phyloP scores from a whole-genome alignment of 2,113 vertebrate genomes.

The Junco hyemalis region DNA sequence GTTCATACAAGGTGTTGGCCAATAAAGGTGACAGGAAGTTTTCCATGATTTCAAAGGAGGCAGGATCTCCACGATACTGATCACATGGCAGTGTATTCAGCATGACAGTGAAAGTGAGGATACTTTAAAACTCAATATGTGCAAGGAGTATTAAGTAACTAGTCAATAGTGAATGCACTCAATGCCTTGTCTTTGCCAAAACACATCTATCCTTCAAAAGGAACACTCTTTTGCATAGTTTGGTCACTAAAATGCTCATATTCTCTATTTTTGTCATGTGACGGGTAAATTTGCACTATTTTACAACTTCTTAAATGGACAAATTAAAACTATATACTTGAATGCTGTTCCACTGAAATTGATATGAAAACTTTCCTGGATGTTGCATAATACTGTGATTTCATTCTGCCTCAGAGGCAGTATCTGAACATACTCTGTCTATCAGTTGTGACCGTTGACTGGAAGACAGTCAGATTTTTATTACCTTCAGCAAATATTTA shows the following conservation, averaged over 20 bases:
- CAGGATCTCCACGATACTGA: not conserved
- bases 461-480: not conserved
- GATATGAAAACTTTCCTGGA: not conserved
- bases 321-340: not conserved
- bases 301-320: not conserved
- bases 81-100: not conserved
- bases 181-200: not conserved
- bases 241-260: not conserved
- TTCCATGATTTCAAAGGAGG: not conserved
- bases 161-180: not conserved
- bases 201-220: not conserved
- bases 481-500: not conserved
- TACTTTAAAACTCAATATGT: not conserved
- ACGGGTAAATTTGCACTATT: not conserved
- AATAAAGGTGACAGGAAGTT: not conserved
- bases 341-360: not conserved
- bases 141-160: not conserved
- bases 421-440: not conserved
- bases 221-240: not conserved
- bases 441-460: not conserved
- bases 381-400: not conserved
- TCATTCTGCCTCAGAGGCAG: not conserved
- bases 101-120: not conserved
- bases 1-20: not conserved
- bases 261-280: not conserved